phyloP scores from a whole-genome alignment of 2,113 vertebrate species.

The Capra hircus region DNA sequence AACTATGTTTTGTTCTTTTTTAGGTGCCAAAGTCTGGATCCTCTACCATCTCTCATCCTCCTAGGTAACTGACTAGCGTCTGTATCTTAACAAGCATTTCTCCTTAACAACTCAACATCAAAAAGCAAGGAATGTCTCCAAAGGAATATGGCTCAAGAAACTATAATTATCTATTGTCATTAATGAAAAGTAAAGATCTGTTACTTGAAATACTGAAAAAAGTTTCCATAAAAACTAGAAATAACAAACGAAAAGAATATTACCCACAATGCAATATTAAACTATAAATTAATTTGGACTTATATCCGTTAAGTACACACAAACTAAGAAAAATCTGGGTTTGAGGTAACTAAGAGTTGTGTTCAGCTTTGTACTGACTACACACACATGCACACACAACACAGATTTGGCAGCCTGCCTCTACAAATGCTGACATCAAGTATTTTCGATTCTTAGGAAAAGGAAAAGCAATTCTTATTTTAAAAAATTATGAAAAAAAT shows the following conservation, averaged over 20 bases:
- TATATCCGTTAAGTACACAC: background rate
- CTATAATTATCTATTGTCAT: background rate
- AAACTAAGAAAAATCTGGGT: constrained; percentile 16
- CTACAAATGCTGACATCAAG: background rate
- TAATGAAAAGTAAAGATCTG: constrained; percentile 5
- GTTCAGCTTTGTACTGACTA: constrained; percentile 13
- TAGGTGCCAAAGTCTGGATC: constrained; percentile 5
- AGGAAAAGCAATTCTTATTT: constrained; percentile 36
- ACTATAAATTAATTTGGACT: constrained; percentile 24
- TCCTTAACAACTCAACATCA: constrained; percentile 64
- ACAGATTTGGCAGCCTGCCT: constrained; percentile 26
- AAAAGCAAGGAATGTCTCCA: constrained; percentile 52
- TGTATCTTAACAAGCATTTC: constrained; percentile 45
- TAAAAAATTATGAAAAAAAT: constrained; percentile 37
- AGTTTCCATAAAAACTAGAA: constrained; percentile 6
- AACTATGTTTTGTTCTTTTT: constrained; percentile 21
- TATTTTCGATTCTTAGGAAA: constrained; percentile 38
- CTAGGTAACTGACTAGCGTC: background rate
- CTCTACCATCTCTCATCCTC: constrained; percentile 26
- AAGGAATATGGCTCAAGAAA: constrained; percentile 11
- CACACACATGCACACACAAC: background rate
- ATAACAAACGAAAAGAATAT: constrained; percentile 36
- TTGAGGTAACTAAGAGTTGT: constrained; percentile 39
- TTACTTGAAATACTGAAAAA: constrained; percentile 42
- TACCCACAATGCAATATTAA: background rate